Evolutionary conservation across 2,113 vertebrate genomes (phyloP).

Genomic region (Empidonax alnorum): DNA sequence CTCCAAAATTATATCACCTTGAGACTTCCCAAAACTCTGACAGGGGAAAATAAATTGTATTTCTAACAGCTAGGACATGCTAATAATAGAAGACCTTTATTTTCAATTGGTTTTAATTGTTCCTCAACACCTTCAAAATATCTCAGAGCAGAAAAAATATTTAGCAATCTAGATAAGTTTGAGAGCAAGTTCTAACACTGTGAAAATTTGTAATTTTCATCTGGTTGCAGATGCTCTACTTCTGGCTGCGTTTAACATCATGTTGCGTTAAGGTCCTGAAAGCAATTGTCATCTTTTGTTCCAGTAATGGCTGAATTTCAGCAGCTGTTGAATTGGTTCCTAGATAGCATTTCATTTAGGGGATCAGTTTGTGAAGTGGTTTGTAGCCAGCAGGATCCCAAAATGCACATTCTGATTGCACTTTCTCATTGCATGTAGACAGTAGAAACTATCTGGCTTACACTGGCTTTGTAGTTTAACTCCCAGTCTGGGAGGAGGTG

Average conservation of each 20-base stretch:
- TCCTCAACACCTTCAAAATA: background rate
- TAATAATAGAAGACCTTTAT: background rate
- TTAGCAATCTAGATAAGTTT: background rate
- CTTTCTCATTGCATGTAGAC: background rate
- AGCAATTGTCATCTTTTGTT: background rate
- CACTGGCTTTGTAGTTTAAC: background rate
- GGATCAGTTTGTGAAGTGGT: background rate
- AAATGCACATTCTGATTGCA: background rate
- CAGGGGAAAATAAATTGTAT: background rate
- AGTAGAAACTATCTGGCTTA: background rate
- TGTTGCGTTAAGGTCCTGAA: background rate
- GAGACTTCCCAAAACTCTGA: background rate
- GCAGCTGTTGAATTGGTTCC: background rate
- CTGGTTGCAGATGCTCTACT: background rate
- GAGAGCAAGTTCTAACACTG: background rate
- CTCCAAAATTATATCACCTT: background rate
- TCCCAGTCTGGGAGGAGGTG: background rate
- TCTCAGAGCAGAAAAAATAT: background rate
- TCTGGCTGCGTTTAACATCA: background rate
- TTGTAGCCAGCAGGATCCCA: background rate
- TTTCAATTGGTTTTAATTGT: background rate
- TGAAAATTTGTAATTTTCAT: background rate
- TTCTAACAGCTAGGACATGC: background rate
- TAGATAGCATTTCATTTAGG: background rate
- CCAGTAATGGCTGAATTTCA: background rate